A percentile compares a stretch with the other conserved stretches of the same genome.
These are phyloP conservation scores for Ictidomys tridecemlineatus DNA, from an alignment of 2,113 vertebrate species.

Conservation along the genomic window DNA sequence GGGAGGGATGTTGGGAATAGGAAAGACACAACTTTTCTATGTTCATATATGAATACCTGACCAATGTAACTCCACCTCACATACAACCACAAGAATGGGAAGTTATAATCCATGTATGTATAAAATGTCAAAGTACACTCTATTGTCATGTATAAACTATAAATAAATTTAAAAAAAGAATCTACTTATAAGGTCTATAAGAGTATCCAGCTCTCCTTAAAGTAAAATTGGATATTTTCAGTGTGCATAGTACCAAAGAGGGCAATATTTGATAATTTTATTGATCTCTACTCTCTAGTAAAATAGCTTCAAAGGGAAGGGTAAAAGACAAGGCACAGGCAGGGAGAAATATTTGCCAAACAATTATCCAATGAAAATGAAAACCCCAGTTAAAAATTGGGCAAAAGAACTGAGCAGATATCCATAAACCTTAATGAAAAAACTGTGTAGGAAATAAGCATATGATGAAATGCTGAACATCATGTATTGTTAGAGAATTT, in stretches of 20 bases:
- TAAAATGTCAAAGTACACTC: too few relatives aligned
- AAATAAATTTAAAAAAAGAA: too few relatives aligned
- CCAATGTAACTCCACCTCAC: too few relatives aligned
- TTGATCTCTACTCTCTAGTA: not conserved
- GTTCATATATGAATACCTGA: too few relatives aligned
- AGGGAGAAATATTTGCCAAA: not conserved
- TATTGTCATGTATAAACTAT: too few relatives aligned
- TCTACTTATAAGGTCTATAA: not conserved
- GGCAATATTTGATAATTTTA: not conserved
- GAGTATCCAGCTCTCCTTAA: not conserved
- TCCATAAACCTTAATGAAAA: not conserved
- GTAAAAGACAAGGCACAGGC: not conserved
- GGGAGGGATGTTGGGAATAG: too few relatives aligned
- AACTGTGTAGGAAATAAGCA: not conserved
- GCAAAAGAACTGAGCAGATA: not conserved
- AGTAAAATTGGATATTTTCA: not conserved
- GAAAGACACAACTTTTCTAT: too few relatives aligned
- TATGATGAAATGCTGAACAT: not conserved
- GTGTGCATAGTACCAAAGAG: not conserved
- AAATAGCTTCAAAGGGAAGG: not conserved
- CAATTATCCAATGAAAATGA: conserved; percentile 15
- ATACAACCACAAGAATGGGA: too few relatives aligned
- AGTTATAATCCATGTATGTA: too few relatives aligned
- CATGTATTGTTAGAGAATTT: not conserved
- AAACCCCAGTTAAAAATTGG: not conserved